phyloP scores from a whole-genome alignment of 2,113 vertebrate species.

The Nansenia antarctica region DNA sequence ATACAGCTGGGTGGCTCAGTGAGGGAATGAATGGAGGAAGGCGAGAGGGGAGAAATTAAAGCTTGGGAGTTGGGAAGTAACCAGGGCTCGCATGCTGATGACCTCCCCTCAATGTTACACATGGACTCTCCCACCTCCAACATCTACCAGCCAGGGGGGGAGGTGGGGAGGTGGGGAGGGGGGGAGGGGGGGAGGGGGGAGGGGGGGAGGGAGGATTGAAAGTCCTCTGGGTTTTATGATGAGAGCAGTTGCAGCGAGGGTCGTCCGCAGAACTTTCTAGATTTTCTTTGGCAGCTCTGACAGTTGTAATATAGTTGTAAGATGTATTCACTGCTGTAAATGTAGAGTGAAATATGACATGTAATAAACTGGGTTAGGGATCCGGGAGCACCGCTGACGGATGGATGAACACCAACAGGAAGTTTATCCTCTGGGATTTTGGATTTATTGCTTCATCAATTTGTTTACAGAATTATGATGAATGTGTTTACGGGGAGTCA shows the following conservation, averaged over 20 bases:
- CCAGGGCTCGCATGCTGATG: conserved; percentile 81
- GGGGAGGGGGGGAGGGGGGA: conserved; percentile 18
- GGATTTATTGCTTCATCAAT: background rate
- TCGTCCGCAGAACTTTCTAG: conserved; percentile 22
- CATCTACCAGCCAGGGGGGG: conserved; percentile 71
- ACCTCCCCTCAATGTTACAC: conserved; percentile 80
- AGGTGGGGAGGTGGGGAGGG: conserved; percentile 2
- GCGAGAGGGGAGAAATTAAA: conserved; percentile 72
- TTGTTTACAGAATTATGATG: background rate
- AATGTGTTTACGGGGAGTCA: conserved; percentile 9
- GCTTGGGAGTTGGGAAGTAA: conserved; percentile 74
- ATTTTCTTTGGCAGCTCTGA: conserved; percentile 27
- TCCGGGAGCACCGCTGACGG: conserved; percentile 10
- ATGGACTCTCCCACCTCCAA: conserved; percentile 75
- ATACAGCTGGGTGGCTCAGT: conserved; percentile 68
- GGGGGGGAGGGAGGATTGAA: conserved; percentile 27
- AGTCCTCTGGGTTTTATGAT: conserved; percentile 41
- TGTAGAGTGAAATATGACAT: conserved; percentile 17
- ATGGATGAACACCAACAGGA: background rate
- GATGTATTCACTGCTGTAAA: conserved; percentile 24
- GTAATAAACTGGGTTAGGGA: conserved; percentile 23
- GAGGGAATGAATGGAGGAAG: conserved; percentile 46
- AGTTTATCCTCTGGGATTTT: background rate
- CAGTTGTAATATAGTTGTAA: conserved; percentile 7
- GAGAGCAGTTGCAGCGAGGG: conserved; percentile 28